Evolutionary conservation across 2,888 invertebrate genomes (phyloP).

Genomic region (Tortricodes alternella): DNA sequence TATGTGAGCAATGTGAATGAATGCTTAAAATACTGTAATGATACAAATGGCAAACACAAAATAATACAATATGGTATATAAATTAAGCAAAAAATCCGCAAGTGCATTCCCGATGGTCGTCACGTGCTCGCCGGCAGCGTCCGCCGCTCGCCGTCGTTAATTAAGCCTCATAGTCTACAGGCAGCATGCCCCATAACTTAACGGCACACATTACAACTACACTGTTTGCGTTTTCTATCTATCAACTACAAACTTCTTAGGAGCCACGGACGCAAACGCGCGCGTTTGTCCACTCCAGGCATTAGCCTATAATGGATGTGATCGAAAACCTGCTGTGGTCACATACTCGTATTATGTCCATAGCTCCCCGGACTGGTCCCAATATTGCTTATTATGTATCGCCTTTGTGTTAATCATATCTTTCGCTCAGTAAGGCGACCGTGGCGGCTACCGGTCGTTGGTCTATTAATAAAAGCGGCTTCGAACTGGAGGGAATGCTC

Average conservation of each 20-base stretch:
- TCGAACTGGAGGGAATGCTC: constrained; percentile 66
- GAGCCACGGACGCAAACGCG: constrained; percentile 45
- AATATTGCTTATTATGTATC: constrained; percentile 80
- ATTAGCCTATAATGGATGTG: constrained; percentile 65
- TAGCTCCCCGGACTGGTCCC: constrained; percentile 73
- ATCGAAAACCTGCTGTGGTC: constrained; percentile 67
- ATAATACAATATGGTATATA: constrained; percentile 20
- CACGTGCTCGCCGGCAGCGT: constrained; percentile 47
- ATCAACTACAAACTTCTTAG: constrained; percentile 5
- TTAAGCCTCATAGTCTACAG: constrained; percentile 42
- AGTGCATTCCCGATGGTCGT: constrained; percentile 35
- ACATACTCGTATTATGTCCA: constrained; percentile 60
- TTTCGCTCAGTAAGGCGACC: constrained; percentile 72
- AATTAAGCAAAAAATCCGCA: constrained; percentile 29
- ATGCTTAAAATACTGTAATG: constrained; percentile 26
- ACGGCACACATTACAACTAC: constrained; percentile 33
- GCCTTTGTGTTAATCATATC: constrained; percentile 81
- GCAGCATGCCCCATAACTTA: constrained; percentile 43
- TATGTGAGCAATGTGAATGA: constrained; percentile 20
- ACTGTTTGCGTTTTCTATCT: constrained; percentile 28
- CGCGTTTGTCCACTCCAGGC: constrained; percentile 51
- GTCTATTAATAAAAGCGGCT: constrained; percentile 77
- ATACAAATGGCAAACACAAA: constrained; percentile 26
- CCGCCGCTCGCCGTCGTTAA: constrained; percentile 38
- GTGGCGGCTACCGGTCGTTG: constrained; percentile 72